A percentile compares a stretch with the other conserved stretches of the same genome.
Conservation (phyloP, 2,888 invertebrate genomes). For the Micropterix aruncella region DNA sequence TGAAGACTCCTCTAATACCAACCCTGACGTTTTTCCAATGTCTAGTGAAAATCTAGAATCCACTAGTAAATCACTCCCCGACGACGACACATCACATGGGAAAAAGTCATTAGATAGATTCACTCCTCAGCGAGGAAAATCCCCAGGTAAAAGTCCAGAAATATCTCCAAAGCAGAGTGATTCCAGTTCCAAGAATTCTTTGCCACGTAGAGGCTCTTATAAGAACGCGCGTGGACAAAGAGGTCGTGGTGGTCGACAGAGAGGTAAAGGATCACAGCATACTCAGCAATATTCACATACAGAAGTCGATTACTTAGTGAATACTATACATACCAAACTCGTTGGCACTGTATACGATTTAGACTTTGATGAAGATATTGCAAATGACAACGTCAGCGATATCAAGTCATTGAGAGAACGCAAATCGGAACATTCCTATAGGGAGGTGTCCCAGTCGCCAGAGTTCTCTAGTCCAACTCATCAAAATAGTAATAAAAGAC, state of each 20-base stretch:
- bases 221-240: constrained; percentile 30
- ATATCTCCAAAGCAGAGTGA: constrained; percentile 54
- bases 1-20: constrained; percentile 9
- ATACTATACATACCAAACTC: constrained; percentile 66
- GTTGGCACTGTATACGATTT: constrained; percentile 80
- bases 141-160: constrained; percentile 53
- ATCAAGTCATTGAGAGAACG: constrained; percentile 65
- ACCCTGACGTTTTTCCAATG: background rate
- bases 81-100: constrained; percentile 28
- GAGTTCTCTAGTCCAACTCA: constrained; percentile 37
- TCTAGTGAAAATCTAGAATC: background rate
- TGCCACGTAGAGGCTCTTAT: constrained; percentile 7
- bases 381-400: constrained; percentile 60
- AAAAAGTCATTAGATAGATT: constrained; percentile 49
- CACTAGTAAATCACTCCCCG: constrained; percentile 15
- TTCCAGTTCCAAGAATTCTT: background rate
- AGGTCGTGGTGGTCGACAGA: constrained; percentile 32
- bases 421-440: constrained; percentile 37
- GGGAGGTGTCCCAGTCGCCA: constrained; percentile 43
- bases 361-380: constrained; percentile 72
- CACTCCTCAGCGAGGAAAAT: constrained; percentile 43
- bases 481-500: constrained; percentile 20
- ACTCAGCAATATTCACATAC: constrained; percentile 20
- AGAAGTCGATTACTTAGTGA: constrained; percentile 36
- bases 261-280: constrained; percentile 12